Conservation (phyloP, 1,140 invertebrate genomes). For the Solen grandis region DNA sequence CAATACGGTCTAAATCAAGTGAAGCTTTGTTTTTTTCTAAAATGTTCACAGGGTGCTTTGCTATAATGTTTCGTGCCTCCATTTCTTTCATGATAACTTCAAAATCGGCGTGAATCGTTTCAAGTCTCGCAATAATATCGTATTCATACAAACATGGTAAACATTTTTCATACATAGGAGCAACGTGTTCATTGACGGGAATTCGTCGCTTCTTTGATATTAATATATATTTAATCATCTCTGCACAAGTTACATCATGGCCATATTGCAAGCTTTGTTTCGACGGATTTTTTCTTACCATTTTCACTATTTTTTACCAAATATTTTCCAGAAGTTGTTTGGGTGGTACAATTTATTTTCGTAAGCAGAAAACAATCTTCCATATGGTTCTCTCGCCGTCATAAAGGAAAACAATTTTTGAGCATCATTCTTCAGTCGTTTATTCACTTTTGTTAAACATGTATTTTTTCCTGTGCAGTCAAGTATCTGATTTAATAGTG, state of each 20-base stretch:
- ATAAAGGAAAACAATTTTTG: slow-evolving; percentile 2
- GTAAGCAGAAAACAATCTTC: not conserved
- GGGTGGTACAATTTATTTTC: slow-evolving; percentile 17
- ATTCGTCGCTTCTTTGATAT: not conserved
- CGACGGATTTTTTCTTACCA: not conserved
- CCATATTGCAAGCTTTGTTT: not conserved
- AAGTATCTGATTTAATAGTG: not conserved
- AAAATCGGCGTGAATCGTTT: not conserved
- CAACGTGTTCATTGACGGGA: slow-evolving; percentile 2
- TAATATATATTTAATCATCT: not conserved
- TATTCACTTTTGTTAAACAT: too few species aligned
- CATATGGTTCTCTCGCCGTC: not conserved
- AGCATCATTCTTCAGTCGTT: not conserved
- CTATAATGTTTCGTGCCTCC: not conserved
- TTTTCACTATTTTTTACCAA: not conserved
- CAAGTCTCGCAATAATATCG: slow-evolving; percentile 9
- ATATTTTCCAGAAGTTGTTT: not conserved
- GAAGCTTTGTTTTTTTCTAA: not conserved
- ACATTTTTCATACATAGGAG: slow-evolving; percentile 7
- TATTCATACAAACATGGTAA: slow-evolving; percentile 1
- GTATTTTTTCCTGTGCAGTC: not conserved
- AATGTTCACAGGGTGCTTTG: not conserved
- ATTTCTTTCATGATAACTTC: not conserved
- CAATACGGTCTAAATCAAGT: too few species aligned
- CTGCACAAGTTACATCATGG: slow-evolving; percentile 7